Conservation (phyloP, 2,113 vertebrate genomes). For the Oncorhynchus masou region DNA sequence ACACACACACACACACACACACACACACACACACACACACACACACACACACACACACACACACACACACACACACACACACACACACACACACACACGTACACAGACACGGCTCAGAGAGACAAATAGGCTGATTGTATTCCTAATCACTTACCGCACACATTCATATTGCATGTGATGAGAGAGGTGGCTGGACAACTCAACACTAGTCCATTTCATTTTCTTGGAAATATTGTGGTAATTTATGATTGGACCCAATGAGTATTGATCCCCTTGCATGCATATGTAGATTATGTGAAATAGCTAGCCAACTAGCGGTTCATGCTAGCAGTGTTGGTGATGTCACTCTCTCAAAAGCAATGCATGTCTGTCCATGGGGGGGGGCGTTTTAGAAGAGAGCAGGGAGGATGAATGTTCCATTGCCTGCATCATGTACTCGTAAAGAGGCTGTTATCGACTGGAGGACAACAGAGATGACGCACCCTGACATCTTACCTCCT, state of each 20-base stretch:
- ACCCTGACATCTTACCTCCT: not conserved
- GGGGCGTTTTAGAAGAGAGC: too few relatives aligned
- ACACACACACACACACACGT: constrained; percentile 3
- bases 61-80: not conserved
- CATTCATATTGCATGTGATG: not conserved
- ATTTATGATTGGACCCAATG: constrained; percentile 21
- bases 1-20: not conserved
- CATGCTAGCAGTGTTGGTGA: too few relatives aligned
- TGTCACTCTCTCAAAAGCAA: too few relatives aligned
- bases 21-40: not conserved
- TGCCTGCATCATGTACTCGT: constrained; percentile 1
- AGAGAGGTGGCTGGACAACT: too few relatives aligned
- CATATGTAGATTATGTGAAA: not conserved
- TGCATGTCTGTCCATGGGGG: too few relatives aligned
- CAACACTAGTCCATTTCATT: constrained; percentile 25
- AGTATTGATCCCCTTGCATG: constrained; percentile 12
- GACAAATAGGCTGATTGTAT: too few relatives aligned
- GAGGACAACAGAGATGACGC: constrained; percentile 17
- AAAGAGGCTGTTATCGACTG: constrained; percentile 16
- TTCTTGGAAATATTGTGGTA: constrained; percentile 2
- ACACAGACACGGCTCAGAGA: not conserved
- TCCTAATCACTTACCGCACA: not conserved
- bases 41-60: not conserved
- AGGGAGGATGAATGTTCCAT: too few relatives aligned
- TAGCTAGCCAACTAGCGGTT: too few relatives aligned